A percentile compares a stretch with the other conserved stretches of the same genome.
These are phyloP conservation scores for Neuroterus valhalla DNA, from an alignment of 1,140 invertebrate genomes.

Conservation along the genomic window DNA sequence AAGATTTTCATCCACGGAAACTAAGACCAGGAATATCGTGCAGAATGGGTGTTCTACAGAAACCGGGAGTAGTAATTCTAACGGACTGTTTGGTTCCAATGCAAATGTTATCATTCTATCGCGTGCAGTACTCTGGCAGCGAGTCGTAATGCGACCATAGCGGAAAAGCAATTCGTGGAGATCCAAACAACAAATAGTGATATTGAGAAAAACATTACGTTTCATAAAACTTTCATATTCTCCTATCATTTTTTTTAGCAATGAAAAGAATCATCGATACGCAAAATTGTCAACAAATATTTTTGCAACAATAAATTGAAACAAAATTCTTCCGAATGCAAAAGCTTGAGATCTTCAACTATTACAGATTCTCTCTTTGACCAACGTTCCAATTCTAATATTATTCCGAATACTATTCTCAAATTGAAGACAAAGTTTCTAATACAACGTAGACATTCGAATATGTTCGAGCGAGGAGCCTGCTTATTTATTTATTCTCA, in stretches of 20 bases:
- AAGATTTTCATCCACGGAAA: neutral
- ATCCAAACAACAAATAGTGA: slow-evolving; percentile 22
- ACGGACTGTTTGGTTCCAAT: slow-evolving; percentile 32
- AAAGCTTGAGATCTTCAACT: too few species aligned
- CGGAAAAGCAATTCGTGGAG: slow-evolving; percentile 15
- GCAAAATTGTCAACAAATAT: too few species aligned
- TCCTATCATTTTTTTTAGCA: neutral
- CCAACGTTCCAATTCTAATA: too few species aligned
- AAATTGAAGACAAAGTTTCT: too few species aligned
- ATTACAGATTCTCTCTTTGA: too few species aligned
- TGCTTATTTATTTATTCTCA: too few species aligned
- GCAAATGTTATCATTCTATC: slow-evolving; percentile 37
- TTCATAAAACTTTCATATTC: neutral
- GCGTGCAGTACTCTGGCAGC: slow-evolving; percentile 32
- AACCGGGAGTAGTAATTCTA: slow-evolving; percentile 24
- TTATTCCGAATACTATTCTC: too few species aligned
- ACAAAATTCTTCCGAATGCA: too few species aligned
- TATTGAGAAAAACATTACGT: slow-evolving; percentile 3
- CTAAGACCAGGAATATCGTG: neutral
- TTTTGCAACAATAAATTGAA: too few species aligned
- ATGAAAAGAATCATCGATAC: too few species aligned
- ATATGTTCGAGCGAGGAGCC: too few species aligned
- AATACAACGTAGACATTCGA: too few species aligned
- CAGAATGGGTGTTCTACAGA: slow-evolving; percentile 14
- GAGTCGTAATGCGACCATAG: slow-evolving; percentile 25